Percentiles rank a stretch among this genome's conserved stretches.
phyloP scores from a whole-genome alignment of 2,113 vertebrate genomes.

The Callopanchax toddi region DNA sequence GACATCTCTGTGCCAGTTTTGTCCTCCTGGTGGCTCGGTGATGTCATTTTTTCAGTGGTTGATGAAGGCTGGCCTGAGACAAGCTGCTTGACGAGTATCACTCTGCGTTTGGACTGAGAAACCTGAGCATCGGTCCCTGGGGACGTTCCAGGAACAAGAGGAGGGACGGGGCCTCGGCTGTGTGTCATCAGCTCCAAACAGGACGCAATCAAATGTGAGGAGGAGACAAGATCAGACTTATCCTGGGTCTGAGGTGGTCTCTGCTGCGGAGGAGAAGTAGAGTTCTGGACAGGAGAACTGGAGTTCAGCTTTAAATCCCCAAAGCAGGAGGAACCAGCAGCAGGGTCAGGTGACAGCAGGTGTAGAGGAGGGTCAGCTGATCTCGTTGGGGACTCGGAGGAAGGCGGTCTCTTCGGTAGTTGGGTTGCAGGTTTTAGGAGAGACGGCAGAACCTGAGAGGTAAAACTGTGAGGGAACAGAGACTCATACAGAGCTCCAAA shows the following conservation, averaged over 20 bases:
- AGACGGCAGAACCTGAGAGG: constrained; percentile 6
- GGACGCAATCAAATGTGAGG: constrained; percentile 2
- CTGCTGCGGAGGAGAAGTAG: not conserved
- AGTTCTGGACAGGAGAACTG: not conserved
- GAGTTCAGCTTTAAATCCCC: no score
- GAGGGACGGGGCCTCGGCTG: not conserved
- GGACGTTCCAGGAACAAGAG: constrained; percentile 31
- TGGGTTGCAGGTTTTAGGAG: not conserved
- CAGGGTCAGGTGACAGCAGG: not conserved
- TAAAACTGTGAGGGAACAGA: constrained; percentile 48
- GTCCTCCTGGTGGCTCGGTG: not conserved
- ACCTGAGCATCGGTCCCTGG: constrained; percentile 41
- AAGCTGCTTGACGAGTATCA: constrained; percentile 49
- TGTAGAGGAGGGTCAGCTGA: not conserved
- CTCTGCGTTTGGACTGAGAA: constrained; percentile 34
- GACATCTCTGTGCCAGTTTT: not conserved
- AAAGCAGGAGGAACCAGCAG: not conserved
- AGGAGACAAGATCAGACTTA: not conserved
- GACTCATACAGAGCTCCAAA: constrained; percentile 48
- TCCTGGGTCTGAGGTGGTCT: not conserved
- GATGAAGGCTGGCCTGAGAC: not conserved
- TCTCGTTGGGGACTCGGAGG: not conserved
- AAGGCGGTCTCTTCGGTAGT: not conserved
- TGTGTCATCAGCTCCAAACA: constrained; percentile 10
- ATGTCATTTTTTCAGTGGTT: not conserved